Evolutionary conservation across 2,888 invertebrate species (phyloP), one percentile per base, ranked within the genome.

Genomic region (Rotaria macrura): DNA sequence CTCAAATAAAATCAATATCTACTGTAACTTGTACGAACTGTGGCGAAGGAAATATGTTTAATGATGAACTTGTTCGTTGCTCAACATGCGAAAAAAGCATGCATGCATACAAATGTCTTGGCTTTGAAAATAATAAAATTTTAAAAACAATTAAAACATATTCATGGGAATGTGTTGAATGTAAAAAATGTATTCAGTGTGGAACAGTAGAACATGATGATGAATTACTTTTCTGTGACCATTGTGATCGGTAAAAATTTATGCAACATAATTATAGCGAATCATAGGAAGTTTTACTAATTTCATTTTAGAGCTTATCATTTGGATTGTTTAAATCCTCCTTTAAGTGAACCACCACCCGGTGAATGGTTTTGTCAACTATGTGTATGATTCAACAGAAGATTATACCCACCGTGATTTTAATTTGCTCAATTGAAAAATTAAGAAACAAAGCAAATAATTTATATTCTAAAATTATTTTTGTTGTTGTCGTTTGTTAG

Each of bases 21-120:
- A 20, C 29, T 14, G 29, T n/a, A 65, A 34, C 20, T 65, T 65
- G 65, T 20, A 65, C 65, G 38, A 65, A 34, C 2, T 65, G 65
- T 34, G 65, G 65, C 25, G 65, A 20, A 20, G 65, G 20, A 34
- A 34, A 65, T 65, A 20, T 65, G 20, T 20, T 20, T 65, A 65
- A 34, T 43, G 79, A 79, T 43, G 79, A 79, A 79, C 12, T 79
- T 12, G n/a, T 79, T 25, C 23, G 12, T 25, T 79, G 79, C 34
- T 43, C 43, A 12, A 9, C 9, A 79, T 79, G 79, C n/a, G 14
- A 79, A n/a, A 25, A 43, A n/a, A 79, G 12, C 4, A 79, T 79
- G 79, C 79, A 79, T n/a, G 79, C 43, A 43, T 79, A 79, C 14
- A 79, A 79, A n/a, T 79, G 79, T 79, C n/a, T 79, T 4, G n/a